Percentiles rank a stretch among this genome's conserved stretches.
phyloP scores from a whole-genome alignment of 37 sponge, comb jelly and placozoan species.

The Petrosia ficiformis region DNA sequence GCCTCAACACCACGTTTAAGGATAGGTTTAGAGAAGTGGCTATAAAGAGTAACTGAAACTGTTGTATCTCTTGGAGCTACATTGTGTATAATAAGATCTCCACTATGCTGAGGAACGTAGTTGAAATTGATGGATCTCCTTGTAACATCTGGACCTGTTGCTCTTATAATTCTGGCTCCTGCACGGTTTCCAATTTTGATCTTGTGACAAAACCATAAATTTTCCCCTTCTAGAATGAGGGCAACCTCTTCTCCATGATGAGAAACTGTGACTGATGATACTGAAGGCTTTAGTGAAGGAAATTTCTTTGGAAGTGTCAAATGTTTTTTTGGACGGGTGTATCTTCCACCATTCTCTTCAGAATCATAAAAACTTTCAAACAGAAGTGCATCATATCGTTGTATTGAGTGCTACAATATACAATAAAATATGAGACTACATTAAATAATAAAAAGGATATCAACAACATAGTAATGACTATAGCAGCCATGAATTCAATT shows the following conservation, averaged over 20 bases:
- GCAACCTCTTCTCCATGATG: constrained; percentile 5
- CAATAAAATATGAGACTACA: no score
- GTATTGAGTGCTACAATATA: no score
- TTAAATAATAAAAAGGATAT: no score
- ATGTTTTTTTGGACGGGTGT: no score
- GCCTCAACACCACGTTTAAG: no score
- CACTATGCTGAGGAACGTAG: background rate
- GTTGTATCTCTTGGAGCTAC: background rate
- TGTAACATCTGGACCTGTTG: background rate
- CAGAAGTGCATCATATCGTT: no score
- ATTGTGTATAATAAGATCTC: background rate
- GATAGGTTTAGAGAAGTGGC: constrained; percentile 4
- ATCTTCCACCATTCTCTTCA: no score
- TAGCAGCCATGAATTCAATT: no score
- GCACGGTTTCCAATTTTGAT: background rate
- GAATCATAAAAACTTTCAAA: no score
- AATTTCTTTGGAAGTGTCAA: no score
- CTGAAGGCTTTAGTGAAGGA: constrained; percentile 7
- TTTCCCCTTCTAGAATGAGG: background rate
- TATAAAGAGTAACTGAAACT: background rate
- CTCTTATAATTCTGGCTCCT: background rate
- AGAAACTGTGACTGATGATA: background rate
- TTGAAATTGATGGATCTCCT: background rate
- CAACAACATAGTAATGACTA: no score
- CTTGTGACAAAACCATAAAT: background rate